Percentiles rank a stretch among this genome's conserved stretches.
phyloP scores from a whole-genome alignment of 2,888 invertebrate genomes.

The Eugnorisma glareosa region DNA sequence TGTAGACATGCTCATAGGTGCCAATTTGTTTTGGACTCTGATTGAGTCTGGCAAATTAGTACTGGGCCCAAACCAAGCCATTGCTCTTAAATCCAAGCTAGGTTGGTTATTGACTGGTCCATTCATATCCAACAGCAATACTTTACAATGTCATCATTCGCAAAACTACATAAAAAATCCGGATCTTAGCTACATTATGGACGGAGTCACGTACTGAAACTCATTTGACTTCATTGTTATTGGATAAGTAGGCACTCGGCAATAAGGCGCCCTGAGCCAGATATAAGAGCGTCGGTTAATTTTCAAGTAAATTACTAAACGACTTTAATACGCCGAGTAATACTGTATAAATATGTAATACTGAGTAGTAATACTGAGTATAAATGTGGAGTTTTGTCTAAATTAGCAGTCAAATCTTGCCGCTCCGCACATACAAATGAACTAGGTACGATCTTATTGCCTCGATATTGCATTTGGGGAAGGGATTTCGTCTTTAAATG shows the following conservation, averaged over 20 bases:
- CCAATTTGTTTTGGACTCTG: too few species aligned
- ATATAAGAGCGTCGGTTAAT: constrained; percentile 67
- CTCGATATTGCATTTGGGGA: constrained; percentile 60
- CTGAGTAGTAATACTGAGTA: too few species aligned
- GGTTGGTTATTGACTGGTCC: too few species aligned
- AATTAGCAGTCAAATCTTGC: constrained; percentile 65
- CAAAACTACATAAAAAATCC: constrained; percentile 54
- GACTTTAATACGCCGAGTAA: constrained; percentile 62
- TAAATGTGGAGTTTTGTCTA: constrained; percentile 63
- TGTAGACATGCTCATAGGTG: too few species aligned
- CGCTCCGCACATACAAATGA: constrained; percentile 65
- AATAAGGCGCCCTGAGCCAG: constrained; percentile 59
- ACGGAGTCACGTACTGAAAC: constrained; percentile 61
- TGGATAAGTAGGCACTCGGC: constrained; percentile 61
- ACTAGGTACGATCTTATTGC: constrained; percentile 55
- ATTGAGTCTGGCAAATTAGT: too few species aligned
- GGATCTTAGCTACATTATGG: constrained; percentile 44
- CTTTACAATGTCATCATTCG: too few species aligned
- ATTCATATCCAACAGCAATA: too few species aligned
- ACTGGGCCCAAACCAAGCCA: too few species aligned
- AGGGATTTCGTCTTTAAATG: constrained; percentile 66
- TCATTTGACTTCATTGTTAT: constrained; percentile 70
- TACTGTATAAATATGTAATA: too few species aligned
- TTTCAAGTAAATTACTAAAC: constrained; percentile 69
- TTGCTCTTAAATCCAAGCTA: too few species aligned